A percentile compares a stretch with the other conserved stretches of the same genome.
These are phyloP conservation scores for Geopemphigus sp. DNA, from an alignment of 1,140 invertebrate genomes.

Conservation along the genomic window DNA sequence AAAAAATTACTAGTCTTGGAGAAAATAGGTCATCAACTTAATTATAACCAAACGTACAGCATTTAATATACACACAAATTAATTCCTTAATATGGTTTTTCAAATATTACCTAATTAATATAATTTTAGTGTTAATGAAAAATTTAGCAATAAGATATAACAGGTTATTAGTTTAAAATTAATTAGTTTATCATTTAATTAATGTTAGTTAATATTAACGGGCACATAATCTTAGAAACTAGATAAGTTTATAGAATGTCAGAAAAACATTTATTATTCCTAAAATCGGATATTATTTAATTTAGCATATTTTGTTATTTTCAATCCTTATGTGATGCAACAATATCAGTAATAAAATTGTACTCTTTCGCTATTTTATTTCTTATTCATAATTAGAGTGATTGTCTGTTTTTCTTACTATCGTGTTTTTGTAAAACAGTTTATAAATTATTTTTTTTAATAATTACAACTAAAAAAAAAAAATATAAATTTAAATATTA, in stretches of 20 bases:
- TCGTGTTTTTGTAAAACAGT: not conserved
- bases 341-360: not conserved
- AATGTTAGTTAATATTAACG: slow-evolving; percentile 39
- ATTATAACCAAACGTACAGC: slow-evolving; percentile 41
- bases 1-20: slow-evolving; percentile 41
- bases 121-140: slow-evolving; percentile 23
- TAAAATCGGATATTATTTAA: slow-evolving; percentile 1
- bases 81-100: slow-evolving; percentile 9
- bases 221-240: slow-evolving; percentile 32
- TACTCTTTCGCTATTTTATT: slow-evolving; percentile 6
- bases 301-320: not conserved
- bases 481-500: no score
- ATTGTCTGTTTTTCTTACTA: slow-evolving; percentile 2
- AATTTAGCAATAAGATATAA: slow-evolving; percentile 39
- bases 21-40: slow-evolving; percentile 44
- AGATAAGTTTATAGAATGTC: not conserved
- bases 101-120: not conserved
- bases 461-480: no score
- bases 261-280: not conserved
- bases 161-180: slow-evolving; percentile 42
- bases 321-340: not conserved
- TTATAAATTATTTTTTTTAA: not conserved
- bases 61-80: slow-evolving; percentile 35
- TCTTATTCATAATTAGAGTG: not conserved
- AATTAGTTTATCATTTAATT: slow-evolving; percentile 24